Evolutionary conservation across 1,140 invertebrate species (phyloP), one percentile per base, ranked within the genome.

Genomic region (Drosophila sp.): DNA sequence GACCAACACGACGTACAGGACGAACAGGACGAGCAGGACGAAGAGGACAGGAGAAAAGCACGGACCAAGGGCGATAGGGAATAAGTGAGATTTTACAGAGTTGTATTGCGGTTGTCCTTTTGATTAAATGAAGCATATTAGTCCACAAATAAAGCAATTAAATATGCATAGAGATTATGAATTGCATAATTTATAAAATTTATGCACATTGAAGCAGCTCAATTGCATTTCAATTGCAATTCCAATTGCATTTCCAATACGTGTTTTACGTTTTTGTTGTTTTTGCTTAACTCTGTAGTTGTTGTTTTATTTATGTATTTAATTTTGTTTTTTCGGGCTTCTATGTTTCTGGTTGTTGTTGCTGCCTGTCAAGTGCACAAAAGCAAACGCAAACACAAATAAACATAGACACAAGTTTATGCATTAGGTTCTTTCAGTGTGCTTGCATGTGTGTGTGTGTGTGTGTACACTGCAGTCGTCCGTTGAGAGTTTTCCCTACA

Each of bases 131-230:
- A 81, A 78, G 59, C 51, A 50, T 63, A 78, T 81, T 76, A 66
- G 71, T 16, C 54, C 36, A 34, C 61, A 87, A 81, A 87, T 89
- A 63, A 76, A 66, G 29, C 78, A 76, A 86, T 86, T 79, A 82
- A 87, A 86, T 82, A 86, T 82, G 72, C 64, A 86, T 75, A 61
- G 54, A 59, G 58, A 61, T 61, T 70, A 53, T 54, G 29, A 59
- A 45, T 59, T 78, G 53, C 57, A 86, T 77, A 66, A 86, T 80
- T 80, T n/a, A 78, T 46, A 16, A 38, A 59, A 72, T 51, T 65
- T 48, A 71, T 81, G 74, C 40, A 38, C 38, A 69, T 46, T 50
- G 29, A 38, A 21, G 29, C 62, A 48, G 1, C 25, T 11, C 63
- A 50, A 58, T 58, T 40, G 21, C 43, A 48, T 29, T 66, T 13